These are phyloP conservation scores for Mechanitis mazaeus DNA, from an alignment of 2,888 invertebrate species.

Conservation along the genomic window DNA sequence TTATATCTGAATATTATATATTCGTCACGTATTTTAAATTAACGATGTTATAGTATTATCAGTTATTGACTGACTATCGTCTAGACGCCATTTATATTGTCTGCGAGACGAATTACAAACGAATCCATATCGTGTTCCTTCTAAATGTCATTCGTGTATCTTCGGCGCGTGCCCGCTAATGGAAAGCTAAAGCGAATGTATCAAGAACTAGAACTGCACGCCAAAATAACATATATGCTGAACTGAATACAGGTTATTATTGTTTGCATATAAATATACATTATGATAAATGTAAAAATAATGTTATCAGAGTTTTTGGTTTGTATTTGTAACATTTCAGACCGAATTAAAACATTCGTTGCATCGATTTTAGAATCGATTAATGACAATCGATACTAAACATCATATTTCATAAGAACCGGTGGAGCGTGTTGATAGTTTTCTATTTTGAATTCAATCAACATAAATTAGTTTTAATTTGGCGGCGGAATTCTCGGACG, in stretches of 20 bases:
- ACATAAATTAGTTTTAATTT: constrained; percentile 73
- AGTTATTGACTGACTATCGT: constrained; percentile 30
- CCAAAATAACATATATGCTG: constrained; percentile 7
- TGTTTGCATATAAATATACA: constrained; percentile 28
- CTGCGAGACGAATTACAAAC: constrained; percentile 61
- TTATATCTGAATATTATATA: constrained; percentile 1
- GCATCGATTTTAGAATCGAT: constrained; percentile 58
- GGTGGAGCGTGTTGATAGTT: constrained; percentile 61
- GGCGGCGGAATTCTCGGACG: constrained; percentile 52
- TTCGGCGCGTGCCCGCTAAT: constrained; percentile 72
- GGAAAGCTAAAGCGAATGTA: constrained; percentile 63
- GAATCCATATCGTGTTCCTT: constrained; percentile 63
- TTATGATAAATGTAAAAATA: constrained; percentile 43
- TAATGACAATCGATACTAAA: constrained; percentile 36
- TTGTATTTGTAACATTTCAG: constrained; percentile 58
- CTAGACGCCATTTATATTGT: constrained; percentile 68
- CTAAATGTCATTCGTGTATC: constrained; percentile 69
- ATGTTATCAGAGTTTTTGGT: constrained; percentile 67
- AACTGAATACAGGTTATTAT: constrained; percentile 35
- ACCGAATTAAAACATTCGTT: constrained; percentile 68
- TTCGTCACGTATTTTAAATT: constrained; percentile 7
- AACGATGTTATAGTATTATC: constrained; percentile 3
- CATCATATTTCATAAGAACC: constrained; percentile 42
- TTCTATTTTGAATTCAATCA: constrained; percentile 74
- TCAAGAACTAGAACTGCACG: constrained; percentile 47